phyloP scores from a whole-genome alignment of 1,140 invertebrate genomes.

The Polypedilum pembai region DNA sequence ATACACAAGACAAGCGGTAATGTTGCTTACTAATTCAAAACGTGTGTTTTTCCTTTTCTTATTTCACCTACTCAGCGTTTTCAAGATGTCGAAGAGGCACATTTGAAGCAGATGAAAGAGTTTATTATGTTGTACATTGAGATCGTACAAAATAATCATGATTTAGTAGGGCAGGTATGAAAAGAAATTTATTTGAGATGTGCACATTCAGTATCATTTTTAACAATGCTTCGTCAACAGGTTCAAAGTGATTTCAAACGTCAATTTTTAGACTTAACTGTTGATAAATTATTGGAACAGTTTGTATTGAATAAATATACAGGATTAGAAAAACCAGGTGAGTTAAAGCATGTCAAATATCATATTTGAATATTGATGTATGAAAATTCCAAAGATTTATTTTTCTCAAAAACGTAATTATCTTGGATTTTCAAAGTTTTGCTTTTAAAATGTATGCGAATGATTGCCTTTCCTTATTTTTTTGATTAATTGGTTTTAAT shows the following conservation, averaged over 20 bases:
- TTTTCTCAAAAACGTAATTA: too few relatives aligned
- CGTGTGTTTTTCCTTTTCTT: constrained; percentile 29
- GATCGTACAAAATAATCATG: constrained; percentile 80
- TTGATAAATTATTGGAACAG: constrained; percentile 82
- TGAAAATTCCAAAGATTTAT: too few relatives aligned
- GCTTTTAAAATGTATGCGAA: too few relatives aligned
- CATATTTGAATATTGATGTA: too few relatives aligned
- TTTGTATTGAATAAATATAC: constrained; percentile 87
- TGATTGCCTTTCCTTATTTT: too few relatives aligned
- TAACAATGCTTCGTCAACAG: constrained; percentile 44
- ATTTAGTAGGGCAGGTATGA: constrained; percentile 67
- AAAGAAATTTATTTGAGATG: constrained; percentile 7
- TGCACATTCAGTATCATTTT: background rate
- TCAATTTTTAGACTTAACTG: constrained; percentile 82
- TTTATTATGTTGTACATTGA: constrained; percentile 85
- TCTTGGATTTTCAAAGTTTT: too few relatives aligned
- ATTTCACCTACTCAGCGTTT: constrained; percentile 59
- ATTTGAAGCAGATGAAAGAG: constrained; percentile 91
- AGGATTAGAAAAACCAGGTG: constrained; percentile 83
- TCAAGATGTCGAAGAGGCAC: constrained; percentile 86
- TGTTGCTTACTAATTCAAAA: constrained; percentile 22
- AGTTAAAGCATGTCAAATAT: background rate
- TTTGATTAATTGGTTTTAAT: too few relatives aligned
- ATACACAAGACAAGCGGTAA: constrained; percentile 21
- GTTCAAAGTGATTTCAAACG: constrained; percentile 84